Conservation (phyloP, 2,888 invertebrate species). For the Sisyra nigra region DNA sequence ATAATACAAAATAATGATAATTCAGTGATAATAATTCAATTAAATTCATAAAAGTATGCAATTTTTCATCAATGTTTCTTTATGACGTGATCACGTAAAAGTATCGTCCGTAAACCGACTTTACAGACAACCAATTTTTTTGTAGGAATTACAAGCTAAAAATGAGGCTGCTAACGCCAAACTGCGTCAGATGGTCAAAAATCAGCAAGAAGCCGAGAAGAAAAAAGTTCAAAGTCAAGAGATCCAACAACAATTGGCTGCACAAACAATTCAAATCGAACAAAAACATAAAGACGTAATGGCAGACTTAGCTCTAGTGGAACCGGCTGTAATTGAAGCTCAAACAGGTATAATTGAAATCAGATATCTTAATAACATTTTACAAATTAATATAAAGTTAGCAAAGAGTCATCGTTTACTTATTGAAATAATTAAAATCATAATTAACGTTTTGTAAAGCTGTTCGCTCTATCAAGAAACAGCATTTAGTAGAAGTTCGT, state of each 20-base stretch:
- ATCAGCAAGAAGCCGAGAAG: conserved; percentile 98
- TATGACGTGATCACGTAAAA: too few relatives aligned
- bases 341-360: conserved; percentile 65
- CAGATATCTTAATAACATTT: too few relatives aligned
- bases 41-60: too few relatives aligned
- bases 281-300: conserved; percentile 89
- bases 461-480: conserved; percentile 91
- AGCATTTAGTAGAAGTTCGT: conserved; percentile 85
- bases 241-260: conserved; percentile 64
- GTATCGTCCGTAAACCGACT: too few relatives aligned
- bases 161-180: conserved; percentile 99
- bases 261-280: conserved; percentile 85
- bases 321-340: conserved; percentile 97
- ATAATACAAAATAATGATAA: too few relatives aligned
- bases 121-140: too few relatives aligned
- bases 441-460: conserved; percentile 30
- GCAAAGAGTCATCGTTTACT: not conserved
- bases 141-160: conserved; percentile 78
- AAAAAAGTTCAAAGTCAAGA: conserved; percentile 97
- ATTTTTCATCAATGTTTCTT: too few relatives aligned
- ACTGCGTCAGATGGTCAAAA: conserved; percentile 96
- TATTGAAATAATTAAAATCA: not conserved
- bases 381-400: not conserved
- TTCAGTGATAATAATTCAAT: too few relatives aligned
- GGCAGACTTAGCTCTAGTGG: conserved; percentile 93